Evolutionary conservation across 2,888 invertebrate species (phyloP).

Genomic region (Ametastegia equiseti): DNA sequence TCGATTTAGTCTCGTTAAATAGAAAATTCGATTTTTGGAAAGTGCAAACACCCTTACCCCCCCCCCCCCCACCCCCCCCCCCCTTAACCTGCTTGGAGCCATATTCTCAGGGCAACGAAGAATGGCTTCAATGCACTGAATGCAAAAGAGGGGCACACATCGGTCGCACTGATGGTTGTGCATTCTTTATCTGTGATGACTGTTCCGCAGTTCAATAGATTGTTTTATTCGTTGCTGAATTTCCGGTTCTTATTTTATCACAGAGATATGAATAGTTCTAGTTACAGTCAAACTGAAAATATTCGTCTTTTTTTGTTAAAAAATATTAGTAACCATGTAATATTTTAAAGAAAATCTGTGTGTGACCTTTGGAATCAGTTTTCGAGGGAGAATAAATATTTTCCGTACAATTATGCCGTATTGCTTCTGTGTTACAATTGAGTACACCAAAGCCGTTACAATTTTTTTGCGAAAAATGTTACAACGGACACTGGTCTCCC

Average conservation of each 20-base stretch:
- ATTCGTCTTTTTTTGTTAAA: background rate
- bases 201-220: constrained; percentile 35
- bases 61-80: no score
- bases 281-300: background rate
- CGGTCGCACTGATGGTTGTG: constrained; percentile 47
- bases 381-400: constrained; percentile 41
- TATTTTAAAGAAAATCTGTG: constrained; percentile 9
- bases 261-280: constrained; percentile 41
- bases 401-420: constrained; percentile 23
- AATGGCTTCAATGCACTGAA: constrained; percentile 39
- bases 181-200: constrained; percentile 38
- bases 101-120: constrained; percentile 27
- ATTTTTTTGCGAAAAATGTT: no score
- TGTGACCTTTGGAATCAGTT: constrained; percentile 24
- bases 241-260: constrained; percentile 43
- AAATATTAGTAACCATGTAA: constrained; percentile 4
- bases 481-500: no score
- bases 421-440: no score
- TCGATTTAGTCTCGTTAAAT: no score
- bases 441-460: no score
- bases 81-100: background rate
- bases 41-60: no score
- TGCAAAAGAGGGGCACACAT: constrained; percentile 42
- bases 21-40: no score
- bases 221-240: constrained; percentile 43